phyloP scores from a whole-genome alignment of 2,888 invertebrate species.

The Polia nebulosa region DNA sequence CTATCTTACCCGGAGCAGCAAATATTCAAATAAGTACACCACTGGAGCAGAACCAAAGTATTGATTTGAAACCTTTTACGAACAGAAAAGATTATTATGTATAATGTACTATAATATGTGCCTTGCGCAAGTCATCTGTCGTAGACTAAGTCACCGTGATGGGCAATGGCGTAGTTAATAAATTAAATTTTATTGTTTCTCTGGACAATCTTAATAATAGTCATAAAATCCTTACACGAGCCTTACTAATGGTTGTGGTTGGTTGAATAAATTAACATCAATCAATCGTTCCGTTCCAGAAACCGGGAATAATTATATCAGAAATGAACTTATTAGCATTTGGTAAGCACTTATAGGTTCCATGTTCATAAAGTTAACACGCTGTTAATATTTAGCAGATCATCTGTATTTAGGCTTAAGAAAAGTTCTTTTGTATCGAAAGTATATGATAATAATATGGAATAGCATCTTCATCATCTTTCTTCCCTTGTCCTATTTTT shows the following conservation, averaged over 20 bases:
- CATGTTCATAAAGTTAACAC: background rate
- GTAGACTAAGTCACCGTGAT: background rate
- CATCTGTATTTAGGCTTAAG: too few species aligned
- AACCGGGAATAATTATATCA: background rate
- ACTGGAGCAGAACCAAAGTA: background rate
- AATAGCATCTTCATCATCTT: too few species aligned
- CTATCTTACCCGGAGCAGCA: background rate
- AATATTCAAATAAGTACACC: too few species aligned
- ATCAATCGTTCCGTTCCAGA: background rate
- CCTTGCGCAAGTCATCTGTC: background rate
- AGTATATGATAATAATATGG: too few species aligned
- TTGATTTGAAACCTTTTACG: too few species aligned
- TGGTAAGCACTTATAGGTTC: background rate
- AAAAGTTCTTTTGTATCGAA: too few species aligned
- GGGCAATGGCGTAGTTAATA: background rate
- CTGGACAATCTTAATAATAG: background rate
- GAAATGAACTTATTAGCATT: background rate
- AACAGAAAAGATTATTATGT: background rate
- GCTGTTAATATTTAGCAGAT: background rate
- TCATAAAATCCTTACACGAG: slow-evolving; percentile 24
- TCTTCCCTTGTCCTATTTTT: background rate
- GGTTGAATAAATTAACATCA: background rate
- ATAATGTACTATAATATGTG: background rate
- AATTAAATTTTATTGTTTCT: background rate
- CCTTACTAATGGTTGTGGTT: background rate